These are phyloP conservation scores for Zosterops borbonicus DNA, from an alignment of 2,113 vertebrate genomes.

Conservation along the genomic window DNA sequence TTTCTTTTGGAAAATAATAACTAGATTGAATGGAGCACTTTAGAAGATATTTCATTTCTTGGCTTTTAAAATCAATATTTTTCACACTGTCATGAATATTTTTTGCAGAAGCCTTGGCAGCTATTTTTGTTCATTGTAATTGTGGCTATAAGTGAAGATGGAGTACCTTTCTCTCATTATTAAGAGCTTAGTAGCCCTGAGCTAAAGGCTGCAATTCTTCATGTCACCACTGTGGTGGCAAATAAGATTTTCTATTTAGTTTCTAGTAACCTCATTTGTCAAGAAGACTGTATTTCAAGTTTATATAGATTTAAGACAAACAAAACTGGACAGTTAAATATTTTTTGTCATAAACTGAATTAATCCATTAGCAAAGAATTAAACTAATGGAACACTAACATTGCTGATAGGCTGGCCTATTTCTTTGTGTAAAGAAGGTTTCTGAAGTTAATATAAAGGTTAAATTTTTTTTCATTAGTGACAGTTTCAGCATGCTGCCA, in stretches of 20 bases:
- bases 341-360: constrained; percentile 52
- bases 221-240: constrained; percentile 74
- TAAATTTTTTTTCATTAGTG: constrained; percentile 24
- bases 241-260: constrained; percentile 78
- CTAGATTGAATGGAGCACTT: constrained; percentile 62
- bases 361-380: constrained; percentile 45
- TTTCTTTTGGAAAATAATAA: constrained; percentile 71
- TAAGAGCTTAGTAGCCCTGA: constrained; percentile 76
- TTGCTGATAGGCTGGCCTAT: neutral
- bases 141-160: constrained; percentile 70
- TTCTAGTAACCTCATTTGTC: constrained; percentile 76
- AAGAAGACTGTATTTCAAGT: constrained; percentile 69
- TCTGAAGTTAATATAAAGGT: constrained; percentile 34
- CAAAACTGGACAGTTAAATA: constrained; percentile 51
- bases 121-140: constrained; percentile 70
- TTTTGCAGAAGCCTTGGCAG: constrained; percentile 63
- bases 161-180: constrained; percentile 78
- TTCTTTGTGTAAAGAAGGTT: constrained; percentile 47
- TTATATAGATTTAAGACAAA: constrained; percentile 74
- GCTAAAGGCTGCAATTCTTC: constrained; percentile 80
- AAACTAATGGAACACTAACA: constrained; percentile 51
- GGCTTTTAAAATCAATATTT: constrained; percentile 78
- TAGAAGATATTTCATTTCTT: constrained; percentile 72
- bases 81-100: constrained; percentile 74
- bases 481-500: neutral